Evolutionary conservation across 64 coral and sea anemone species (phyloP).

Genomic region (Actinia tenebrosa): DNA sequence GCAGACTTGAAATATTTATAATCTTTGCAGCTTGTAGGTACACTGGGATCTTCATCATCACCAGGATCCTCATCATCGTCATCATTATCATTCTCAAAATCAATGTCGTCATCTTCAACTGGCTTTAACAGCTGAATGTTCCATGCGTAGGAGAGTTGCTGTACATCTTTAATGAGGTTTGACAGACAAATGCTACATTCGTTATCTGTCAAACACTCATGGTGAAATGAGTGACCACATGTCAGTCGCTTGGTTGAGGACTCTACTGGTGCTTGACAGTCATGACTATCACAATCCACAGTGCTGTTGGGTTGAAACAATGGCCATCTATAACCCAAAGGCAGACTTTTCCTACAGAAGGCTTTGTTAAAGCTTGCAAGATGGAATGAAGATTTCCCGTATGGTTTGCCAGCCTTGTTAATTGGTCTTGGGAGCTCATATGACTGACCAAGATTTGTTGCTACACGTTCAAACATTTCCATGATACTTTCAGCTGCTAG

Average conservation of each 20-base stretch:
- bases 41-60: no score
- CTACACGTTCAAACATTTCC: constrained; percentile 45
- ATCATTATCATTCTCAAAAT: no score
- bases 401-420: constrained; percentile 29
- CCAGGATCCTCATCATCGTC: no score
- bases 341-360: constrained; percentile 22
- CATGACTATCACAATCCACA: constrained; percentile 24
- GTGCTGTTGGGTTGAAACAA: constrained; percentile 20
- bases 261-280: background rate
- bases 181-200: background rate
- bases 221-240: background rate
- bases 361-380: constrained; percentile 33
- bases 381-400: constrained; percentile 46
- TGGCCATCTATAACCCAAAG: constrained; percentile 53
- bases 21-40: no score
- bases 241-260: background rate
- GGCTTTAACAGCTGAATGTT: no score
- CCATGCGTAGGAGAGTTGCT: no score
- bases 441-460: constrained; percentile 39
- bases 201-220: no score
- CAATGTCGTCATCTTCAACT: no score
- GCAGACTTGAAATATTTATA: no score
- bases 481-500: constrained; percentile 43
- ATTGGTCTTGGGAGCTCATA: constrained; percentile 24
- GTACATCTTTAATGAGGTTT: constrained; percentile 42